These are phyloP conservation scores for Philereme transversata DNA, from an alignment of 2,888 invertebrate genomes.

Conservation along the genomic window DNA sequence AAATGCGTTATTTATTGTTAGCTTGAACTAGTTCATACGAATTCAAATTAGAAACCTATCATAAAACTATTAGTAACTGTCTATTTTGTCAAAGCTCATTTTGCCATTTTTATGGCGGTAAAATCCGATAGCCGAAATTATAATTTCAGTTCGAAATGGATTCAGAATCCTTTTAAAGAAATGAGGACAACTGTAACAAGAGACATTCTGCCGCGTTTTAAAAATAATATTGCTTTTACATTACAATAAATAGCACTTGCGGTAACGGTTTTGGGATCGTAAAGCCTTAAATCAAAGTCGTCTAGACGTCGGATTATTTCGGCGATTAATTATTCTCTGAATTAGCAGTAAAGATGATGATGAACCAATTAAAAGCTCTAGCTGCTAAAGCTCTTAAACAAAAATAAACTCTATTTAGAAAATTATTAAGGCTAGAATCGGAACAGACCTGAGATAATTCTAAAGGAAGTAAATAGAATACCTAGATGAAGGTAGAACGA, in stretches of 20 bases:
- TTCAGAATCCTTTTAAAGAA: constrained; percentile 24
- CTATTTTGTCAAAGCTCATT: constrained; percentile 34
- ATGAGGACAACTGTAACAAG: constrained; percentile 29
- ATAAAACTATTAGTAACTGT: constrained; percentile 29
- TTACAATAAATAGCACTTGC: constrained; percentile 34
- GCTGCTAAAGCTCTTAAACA: too few species aligned
- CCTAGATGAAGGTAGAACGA: too few species aligned
- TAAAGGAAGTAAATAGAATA: too few species aligned
- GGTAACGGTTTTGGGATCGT: constrained; percentile 38
- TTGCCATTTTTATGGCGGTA: constrained; percentile 36
- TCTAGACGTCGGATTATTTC: constrained; percentile 13
- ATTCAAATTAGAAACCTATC: constrained; percentile 32
- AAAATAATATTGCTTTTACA: constrained; percentile 26
- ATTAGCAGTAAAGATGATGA: constrained; percentile 3
- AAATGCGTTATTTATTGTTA: constrained; percentile 16
- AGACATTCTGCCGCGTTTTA: constrained; percentile 18
- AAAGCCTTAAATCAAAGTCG: constrained; percentile 20
- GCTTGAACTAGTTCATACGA: constrained; percentile 33
- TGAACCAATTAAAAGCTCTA: not conserved
- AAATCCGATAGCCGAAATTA: constrained; percentile 33
- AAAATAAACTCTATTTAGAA: too few species aligned
- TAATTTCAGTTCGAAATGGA: constrained; percentile 33
- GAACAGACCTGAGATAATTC: too few species aligned
- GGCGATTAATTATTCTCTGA: constrained; percentile 2
- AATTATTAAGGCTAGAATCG: too few species aligned